Base-by-base conservation (phyloP, 2,797 vertebrate genomes). In the Scolopax bukidnonensis region DNA sequence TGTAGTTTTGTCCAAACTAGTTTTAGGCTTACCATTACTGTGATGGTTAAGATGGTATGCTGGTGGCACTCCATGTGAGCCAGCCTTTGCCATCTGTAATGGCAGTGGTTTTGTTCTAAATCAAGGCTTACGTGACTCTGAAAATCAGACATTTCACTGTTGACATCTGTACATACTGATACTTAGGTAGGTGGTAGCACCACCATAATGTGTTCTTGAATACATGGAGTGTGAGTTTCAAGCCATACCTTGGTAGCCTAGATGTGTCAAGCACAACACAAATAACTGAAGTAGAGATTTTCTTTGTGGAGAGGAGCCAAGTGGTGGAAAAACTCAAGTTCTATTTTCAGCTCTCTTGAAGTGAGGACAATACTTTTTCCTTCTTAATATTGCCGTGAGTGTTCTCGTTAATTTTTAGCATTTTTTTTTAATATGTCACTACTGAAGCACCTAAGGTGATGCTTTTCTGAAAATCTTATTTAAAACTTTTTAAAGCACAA, bases 21-120 rank as follows among this genome's bases (percentile, higher is more conserved):
- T 60, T 84, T 81, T 75, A 83, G 38, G 10, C 24, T 76, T 93
- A n/a, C 18, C 5, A 5, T 64, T 87, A 16, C 16, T 87, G 23
- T 30, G 41, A 1, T 1, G 3, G 14, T 73, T 61, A 47, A 59
- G 61, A 14, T 20, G 45, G 8, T 25, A 15, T 1, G 4, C 36
- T 33, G 4, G 2, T 24, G 13, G 28, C 24, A 32, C 28, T 60
- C 36, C 18, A 8, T 10, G 3, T 33, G 18, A 84, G 48, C 33
- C 43, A 60, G 23, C 38, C 25, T 75, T 78, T 12, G 28, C 28
- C 80, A 11, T 63, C 41, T 57, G 13, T 51, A 30, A 14, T n/a
- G 28, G 14, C 38, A 33, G 18, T 48, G 28, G 1, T 21, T 3
- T 7, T 45, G 23, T 71, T 67, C 36, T 69, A 17, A 79, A 70